Evolutionary conservation across 2,888 invertebrate genomes (phyloP).

Genomic region (Drosophila yooni): DNA sequence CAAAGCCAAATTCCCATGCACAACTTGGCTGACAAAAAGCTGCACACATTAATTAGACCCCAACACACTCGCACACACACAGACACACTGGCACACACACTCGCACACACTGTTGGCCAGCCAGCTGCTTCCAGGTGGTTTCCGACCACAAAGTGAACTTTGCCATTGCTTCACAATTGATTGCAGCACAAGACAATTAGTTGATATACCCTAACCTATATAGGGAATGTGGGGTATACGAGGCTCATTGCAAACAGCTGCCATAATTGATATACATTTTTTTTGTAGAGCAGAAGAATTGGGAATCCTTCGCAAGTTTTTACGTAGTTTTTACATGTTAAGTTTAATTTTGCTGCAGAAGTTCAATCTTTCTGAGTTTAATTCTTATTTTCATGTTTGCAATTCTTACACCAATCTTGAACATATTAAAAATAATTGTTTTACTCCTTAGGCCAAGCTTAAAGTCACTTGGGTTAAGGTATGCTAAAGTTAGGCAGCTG

Average conservation of each 20-base stretch:
- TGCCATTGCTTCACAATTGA: conserved; percentile 32
- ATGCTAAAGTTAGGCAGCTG: conserved; percentile 5
- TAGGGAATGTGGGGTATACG: conserved; percentile 3
- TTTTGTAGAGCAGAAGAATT: not conserved
- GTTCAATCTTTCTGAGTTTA: not conserved
- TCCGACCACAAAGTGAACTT: conserved; percentile 38
- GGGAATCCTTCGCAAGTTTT: not conserved
- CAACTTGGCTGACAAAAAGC: conserved; percentile 27
- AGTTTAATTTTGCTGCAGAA: not conserved
- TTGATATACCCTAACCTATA: conserved; percentile 11
- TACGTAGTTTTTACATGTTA: not conserved
- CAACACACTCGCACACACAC: conserved; percentile 11
- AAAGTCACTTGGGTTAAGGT: not conserved
- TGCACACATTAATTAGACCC: conserved; percentile 49
- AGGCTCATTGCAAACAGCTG: not conserved
- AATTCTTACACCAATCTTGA: not conserved
- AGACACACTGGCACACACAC: not conserved
- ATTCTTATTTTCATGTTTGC: not conserved
- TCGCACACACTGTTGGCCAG: conserved; percentile 19
- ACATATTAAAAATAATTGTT: not conserved
- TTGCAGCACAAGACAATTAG: conserved; percentile 47
- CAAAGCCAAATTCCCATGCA: conserved; percentile 32
- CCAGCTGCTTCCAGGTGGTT: not conserved
- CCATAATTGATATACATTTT: not conserved
- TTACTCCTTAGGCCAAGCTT: not conserved